Evolutionary conservation across 2,888 invertebrate species (phyloP), one percentile per base, ranked within the genome.

Genomic region (Fabriciana adippe): DNA sequence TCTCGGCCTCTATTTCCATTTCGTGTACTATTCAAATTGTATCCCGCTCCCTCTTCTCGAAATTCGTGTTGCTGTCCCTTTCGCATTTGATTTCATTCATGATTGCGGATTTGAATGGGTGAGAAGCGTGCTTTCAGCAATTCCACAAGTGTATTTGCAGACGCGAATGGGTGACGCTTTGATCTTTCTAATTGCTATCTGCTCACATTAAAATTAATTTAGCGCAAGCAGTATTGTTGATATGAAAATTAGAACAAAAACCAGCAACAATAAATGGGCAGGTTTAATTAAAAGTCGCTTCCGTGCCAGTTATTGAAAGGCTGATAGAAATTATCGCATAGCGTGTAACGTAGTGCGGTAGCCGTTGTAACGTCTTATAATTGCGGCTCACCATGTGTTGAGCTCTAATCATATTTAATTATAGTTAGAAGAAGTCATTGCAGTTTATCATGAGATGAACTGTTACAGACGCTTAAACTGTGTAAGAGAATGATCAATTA

Each of bases 1-100:
- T 91, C 91, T 91, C 89, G 86, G 84, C 81, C 87, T 90, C 91
- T 92, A 92, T 92, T 92, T 91, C 92, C 90, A 90, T 92, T 91
- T 90, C 89, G 88, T 89, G 89, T 92, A 91, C 91, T 89, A 92
- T 92, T 92, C 84, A 85, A 90, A 89, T 88, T 76, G 79, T 81
- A 73, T 91, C 90, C 81, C 88, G 75, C 86, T 92, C 85, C 64
- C 84, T 69, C 89, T 69, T 66, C 67, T 35, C 59, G 64, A 47
- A 60, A 64, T 35, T 68, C 59, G 67, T 85, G 72, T 69, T 45
- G 71, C 81, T 76, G 79, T 92, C 92, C 83, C 90, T 85, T 87
- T 92, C 87, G 80, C 92, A 92, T 92, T 92, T 82, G 79, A 79
- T 89, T 72, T 91, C 92, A 92, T 92, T 92, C 92, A 92, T 87